These are phyloP conservation scores for Perca fluviatilis DNA, from an alignment of 2,113 vertebrate species.

Conservation along the genomic window DNA sequence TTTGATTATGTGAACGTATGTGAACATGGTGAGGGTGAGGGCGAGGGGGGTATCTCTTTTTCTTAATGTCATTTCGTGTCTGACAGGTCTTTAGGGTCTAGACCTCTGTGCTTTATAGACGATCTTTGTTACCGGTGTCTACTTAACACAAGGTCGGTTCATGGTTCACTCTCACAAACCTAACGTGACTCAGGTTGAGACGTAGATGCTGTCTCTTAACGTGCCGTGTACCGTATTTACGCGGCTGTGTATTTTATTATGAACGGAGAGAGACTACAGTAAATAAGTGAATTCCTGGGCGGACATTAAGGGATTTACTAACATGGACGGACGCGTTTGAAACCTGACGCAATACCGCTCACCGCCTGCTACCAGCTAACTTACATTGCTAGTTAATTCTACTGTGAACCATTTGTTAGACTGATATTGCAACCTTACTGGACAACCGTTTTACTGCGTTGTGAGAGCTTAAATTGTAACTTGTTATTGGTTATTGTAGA, in stretches of 20 bases:
- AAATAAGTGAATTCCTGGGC: neutral
- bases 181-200: neutral
- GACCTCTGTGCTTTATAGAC: neutral
- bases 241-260: neutral
- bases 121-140: constrained; percentile 50
- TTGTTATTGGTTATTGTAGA: neutral
- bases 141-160: neutral
- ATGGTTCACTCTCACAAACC: neutral
- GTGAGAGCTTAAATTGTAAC: neutral
- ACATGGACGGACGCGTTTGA: neutral
- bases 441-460: neutral
- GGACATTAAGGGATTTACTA: neutral
- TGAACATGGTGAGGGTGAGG: too few relatives aligned
- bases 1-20: too few relatives aligned
- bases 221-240: fast-evolving
- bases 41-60: too few relatives aligned
- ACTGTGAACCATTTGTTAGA: neutral
- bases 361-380: neutral
- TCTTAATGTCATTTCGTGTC: too few relatives aligned
- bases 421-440: neutral
- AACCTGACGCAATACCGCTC: constrained; percentile 1
- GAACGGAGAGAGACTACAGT: neutral
- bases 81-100: neutral
- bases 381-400: neutral
- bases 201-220: neutral